Evolutionary conservation across 1,140 invertebrate genomes (phyloP).

Genomic region (Philopotamus ludificatus): DNA sequence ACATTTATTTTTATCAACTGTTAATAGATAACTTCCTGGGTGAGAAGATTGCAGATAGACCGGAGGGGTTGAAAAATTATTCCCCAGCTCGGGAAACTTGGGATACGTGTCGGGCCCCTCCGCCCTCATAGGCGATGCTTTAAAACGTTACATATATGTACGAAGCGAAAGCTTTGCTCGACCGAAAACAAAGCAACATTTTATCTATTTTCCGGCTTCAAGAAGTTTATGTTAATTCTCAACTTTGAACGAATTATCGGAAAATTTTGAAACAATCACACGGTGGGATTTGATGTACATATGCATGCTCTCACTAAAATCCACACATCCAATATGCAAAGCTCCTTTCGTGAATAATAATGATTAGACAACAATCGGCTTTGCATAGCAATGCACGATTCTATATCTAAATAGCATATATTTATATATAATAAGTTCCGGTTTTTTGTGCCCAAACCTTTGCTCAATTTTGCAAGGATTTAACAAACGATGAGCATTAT

Average conservation of each 20-base stretch:
- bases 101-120: neutral
- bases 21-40: slow-evolving; percentile 36
- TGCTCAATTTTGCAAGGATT: neutral
- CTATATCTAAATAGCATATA: neutral
- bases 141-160: too few relatives aligned
- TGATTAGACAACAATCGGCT: slow-evolving; percentile 19
- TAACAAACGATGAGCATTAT: neutral
- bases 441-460: too few relatives aligned
- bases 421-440: neutral
- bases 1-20: slow-evolving; percentile 40
- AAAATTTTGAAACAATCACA: too few relatives aligned
- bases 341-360: slow-evolving; percentile 18
- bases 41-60: slow-evolving; percentile 21
- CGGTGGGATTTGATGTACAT: too few relatives aligned
- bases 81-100: slow-evolving; percentile 1
- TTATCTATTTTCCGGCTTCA: too few relatives aligned
- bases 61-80: slow-evolving; percentile 17
- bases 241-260: too few relatives aligned
- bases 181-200: too few relatives aligned
- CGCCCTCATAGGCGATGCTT: too few relatives aligned
- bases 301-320: too few relatives aligned
- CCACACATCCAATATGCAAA: slow-evolving; percentile 19
- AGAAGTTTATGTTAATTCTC: too few relatives aligned
- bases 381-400: slow-evolving; percentile 12
- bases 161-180: too few relatives aligned